phyloP scores from a whole-genome alignment of 2,797 vertebrate genomes.

The Agapornis canus region DNA sequence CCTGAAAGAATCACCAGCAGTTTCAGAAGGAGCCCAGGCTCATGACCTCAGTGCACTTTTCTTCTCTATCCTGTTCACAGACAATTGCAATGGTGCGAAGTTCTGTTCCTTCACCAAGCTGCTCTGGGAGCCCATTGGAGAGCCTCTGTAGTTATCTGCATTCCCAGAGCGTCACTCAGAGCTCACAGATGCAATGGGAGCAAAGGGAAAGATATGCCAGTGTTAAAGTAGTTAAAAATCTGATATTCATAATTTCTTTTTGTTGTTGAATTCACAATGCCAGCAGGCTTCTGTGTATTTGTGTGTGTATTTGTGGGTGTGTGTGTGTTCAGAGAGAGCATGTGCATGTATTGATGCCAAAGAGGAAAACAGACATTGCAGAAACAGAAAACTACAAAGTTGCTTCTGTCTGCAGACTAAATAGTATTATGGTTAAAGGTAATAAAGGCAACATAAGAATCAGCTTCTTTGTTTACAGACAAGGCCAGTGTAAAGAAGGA shows the following conservation, averaged over 20 bases:
- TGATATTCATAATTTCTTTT: not conserved
- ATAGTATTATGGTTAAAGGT: not conserved
- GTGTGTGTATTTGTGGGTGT: not conserved
- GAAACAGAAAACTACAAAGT: not conserved
- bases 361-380: not conserved
- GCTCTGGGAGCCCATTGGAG: not conserved
- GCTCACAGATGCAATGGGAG: not conserved
- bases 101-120: not conserved
- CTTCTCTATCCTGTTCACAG: not conserved
- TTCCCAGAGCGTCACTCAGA: not conserved
- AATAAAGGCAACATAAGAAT: not conserved
- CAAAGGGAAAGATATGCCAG: not conserved
- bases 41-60: not conserved
- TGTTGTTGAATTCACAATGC: not conserved
- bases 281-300: not conserved
- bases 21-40: not conserved
- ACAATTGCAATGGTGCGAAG: accelerated
- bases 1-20: not conserved
- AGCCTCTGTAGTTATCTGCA: not conserved
- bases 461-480: not conserved
- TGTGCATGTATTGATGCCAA: not conserved
- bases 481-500: not conserved
- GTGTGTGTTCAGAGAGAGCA: not conserved
- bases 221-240: not conserved
- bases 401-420: not conserved